A percentile compares a stretch with the other conserved stretches of the same genome.
These are phyloP conservation scores for Chironomus tentans DNA, from an alignment of 2,888 invertebrate species.

Conservation along the genomic window DNA sequence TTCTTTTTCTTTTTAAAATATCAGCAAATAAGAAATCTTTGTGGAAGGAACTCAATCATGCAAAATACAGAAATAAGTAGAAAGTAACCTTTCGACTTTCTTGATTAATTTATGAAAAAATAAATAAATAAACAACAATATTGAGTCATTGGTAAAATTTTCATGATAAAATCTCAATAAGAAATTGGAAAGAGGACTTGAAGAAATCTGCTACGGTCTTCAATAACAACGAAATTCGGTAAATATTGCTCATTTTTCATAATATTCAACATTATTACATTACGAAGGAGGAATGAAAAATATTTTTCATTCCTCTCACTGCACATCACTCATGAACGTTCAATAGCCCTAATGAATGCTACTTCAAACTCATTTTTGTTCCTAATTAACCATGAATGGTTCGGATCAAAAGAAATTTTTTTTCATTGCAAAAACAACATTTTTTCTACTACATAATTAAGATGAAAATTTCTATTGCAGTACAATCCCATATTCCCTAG, in stretches of 20 bases:
- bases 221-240: too few species aligned
- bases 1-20: too few species aligned
- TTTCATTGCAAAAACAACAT: constrained; percentile 11
- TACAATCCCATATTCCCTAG: constrained; percentile 6
- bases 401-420: constrained; percentile 2
- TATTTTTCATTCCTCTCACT: neutral
- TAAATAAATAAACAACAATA: too few species aligned
- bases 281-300: neutral
- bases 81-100: too few species aligned
- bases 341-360: constrained; percentile 2
- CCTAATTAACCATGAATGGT: constrained; percentile 24
- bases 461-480: constrained; percentile 13
- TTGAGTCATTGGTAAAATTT: too few species aligned
- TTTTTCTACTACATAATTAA: constrained; percentile 15
- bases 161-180: too few species aligned
- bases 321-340: neutral
- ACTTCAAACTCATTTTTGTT: constrained; percentile 16
- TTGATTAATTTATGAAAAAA: too few species aligned
- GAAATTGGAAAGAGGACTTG: too few species aligned
- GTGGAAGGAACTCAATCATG: too few species aligned
- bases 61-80: too few species aligned
- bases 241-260: neutral
- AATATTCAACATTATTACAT: neutral
- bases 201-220: too few species aligned
- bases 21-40: too few species aligned